Evolutionary conservation across 2,113 vertebrate genomes (phyloP).

Genomic region (Erinaceus europaeus): DNA sequence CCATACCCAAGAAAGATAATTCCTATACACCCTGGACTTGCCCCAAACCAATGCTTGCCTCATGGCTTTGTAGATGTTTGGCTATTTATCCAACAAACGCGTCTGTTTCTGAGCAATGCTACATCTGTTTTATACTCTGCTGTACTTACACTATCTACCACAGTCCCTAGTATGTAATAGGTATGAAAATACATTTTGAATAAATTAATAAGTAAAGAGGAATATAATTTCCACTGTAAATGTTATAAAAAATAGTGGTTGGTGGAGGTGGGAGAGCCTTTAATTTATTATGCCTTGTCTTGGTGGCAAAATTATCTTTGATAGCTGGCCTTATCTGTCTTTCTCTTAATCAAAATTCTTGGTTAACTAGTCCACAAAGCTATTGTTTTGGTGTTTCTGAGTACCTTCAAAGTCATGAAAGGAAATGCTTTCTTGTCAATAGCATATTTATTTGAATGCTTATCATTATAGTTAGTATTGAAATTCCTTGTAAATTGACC

Average conservation of each 20-base stretch:
- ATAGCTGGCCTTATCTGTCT: not conserved
- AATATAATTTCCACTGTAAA: slow-evolving; percentile 1
- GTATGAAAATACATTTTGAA: slow-evolving; percentile 22
- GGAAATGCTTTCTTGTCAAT: not conserved
- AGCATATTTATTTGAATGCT: slow-evolving; percentile 38
- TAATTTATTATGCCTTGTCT: not conserved
- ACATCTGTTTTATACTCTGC: not conserved
- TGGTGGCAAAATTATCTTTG: slow-evolving; percentile 21
- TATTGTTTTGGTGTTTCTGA: not conserved
- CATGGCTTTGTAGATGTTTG: not conserved
- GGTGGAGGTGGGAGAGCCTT: not conserved
- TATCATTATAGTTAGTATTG: slow-evolving; percentile 49
- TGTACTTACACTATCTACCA: not conserved
- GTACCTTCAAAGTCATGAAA: slow-evolving; percentile 32
- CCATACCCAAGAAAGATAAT: no score
- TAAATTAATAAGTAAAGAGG: not conserved
- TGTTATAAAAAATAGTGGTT: slow-evolving; percentile 17
- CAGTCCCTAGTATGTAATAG: not conserved
- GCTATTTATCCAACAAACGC: not conserved
- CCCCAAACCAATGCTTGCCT: not conserved
- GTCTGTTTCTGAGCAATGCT: not conserved
- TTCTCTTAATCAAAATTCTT: slow-evolving; percentile 19
- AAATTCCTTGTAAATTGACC: slow-evolving; percentile 32
- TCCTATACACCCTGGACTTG: not conserved
- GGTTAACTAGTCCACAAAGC: not conserved